These are phyloP conservation scores for Leucania comma DNA, from an alignment of 2,888 invertebrate species.

Conservation along the genomic window DNA sequence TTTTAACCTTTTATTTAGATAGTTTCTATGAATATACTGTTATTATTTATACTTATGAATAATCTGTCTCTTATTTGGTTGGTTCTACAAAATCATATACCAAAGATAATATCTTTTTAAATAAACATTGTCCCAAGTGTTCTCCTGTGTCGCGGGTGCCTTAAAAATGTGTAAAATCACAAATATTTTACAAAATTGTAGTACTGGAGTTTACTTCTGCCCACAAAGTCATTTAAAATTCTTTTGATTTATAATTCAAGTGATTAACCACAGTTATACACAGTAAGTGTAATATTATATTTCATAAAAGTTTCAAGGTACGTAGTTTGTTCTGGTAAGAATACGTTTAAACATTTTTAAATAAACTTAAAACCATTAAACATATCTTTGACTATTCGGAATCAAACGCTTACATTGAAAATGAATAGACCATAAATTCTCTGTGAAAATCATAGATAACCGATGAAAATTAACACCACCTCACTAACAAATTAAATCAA, in stretches of 20 bases:
- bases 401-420: neutral
- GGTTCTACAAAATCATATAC: neutral
- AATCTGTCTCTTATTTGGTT: conserved; percentile 1
- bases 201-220: neutral
- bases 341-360: too few species aligned
- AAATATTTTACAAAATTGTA: neutral
- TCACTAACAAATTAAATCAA: conserved; percentile 1
- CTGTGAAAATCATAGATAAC: neutral
- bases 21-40: conserved; percentile 72
- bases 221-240: neutral
- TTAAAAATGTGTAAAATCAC: too few species aligned
- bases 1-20: conserved; percentile 66
- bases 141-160: too few species aligned
- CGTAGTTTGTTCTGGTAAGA: too few species aligned
- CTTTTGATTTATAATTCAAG: neutral
- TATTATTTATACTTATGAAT: conserved; percentile 69
- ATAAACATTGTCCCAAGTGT: too few species aligned
- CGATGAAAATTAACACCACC: conserved; percentile 5
- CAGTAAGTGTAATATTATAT: neutral
- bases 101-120: too few species aligned
- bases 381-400: neutral
- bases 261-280: conserved; percentile 1
- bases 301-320: too few species aligned
- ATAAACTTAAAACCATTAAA: too few species aligned
- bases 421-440: neutral